Conservation (phyloP, 2,113 vertebrate species). For the Gopherus flavomarginatus region DNA sequence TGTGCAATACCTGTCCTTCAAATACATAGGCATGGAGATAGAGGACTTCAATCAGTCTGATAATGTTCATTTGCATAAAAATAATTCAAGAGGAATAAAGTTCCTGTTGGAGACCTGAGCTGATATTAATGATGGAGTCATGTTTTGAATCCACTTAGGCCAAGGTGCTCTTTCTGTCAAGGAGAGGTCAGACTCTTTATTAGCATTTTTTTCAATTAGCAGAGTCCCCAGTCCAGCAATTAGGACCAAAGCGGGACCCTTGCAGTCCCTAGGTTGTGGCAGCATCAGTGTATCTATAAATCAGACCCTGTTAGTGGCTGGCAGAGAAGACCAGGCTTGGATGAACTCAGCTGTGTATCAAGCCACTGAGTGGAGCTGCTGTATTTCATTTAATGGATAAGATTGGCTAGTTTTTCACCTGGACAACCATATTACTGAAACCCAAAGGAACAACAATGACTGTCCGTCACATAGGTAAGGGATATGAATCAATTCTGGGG, state of each 20-base stretch:
- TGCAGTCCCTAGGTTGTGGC: not conserved
- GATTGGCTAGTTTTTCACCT: not conserved
- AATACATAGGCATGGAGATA: not conserved
- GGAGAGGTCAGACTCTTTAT: not conserved
- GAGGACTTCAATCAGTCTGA: not conserved
- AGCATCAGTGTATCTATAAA: not conserved
- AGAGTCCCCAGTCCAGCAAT: too few species aligned
- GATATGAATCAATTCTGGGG: not conserved
- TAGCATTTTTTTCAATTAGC: not conserved
- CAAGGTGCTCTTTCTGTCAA: not conserved
- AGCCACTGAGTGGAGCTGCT: not conserved
- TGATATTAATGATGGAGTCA: not conserved
- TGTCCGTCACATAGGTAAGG: not conserved
- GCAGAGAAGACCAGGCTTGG: not conserved
- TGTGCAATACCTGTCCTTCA: not conserved
- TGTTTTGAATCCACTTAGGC: not conserved
- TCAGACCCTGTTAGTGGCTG: not conserved
- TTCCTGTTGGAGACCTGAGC: not conserved
- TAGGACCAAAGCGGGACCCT: not conserved
- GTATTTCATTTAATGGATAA: not conserved
- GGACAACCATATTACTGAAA: not conserved
- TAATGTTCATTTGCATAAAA: not conserved
- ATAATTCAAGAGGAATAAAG: not conserved
- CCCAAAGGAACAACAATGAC: not conserved
- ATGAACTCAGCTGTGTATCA: not conserved